Base-by-base conservation (phyloP, 2,888 invertebrate genomes). In the Heliconius sara region DNA sequence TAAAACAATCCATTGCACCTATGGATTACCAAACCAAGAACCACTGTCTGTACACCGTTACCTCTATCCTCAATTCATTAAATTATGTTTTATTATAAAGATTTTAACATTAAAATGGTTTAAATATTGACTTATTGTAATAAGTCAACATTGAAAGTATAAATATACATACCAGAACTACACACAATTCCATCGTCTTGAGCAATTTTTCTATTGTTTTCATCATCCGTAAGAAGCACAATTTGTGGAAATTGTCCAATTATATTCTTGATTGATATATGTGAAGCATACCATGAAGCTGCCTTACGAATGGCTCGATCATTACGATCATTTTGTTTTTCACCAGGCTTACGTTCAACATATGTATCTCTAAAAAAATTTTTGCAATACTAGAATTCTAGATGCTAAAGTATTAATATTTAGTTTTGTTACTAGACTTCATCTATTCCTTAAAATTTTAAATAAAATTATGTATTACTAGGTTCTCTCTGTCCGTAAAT, bases 321-420 rank as follows among this genome's bases (percentile, higher is more conserved):
- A 95, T 99, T 99, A 82, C 99, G 96, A 89, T 99, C 99, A 92
- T 99, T 99, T 70, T 96, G 94, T 30, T 97, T 96, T 92, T 99
- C 99, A 13, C 97, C 97, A 12, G 97, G 97, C 78, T 96, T 93
- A 76, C 98, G 96, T 88, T 97, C 97, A 1, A 98, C 95, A 89
- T 98, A 99, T 0, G 99, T 99, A 82, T 98, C 98, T 87, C 98
- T 99, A 86, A 19, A 84, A 78, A 78, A 63, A 39, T 65, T 60
- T n/a, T 57, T 22, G 2, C 16, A 66, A 52, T 27, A 63, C 16
- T n/a, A 66, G 39, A 34, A 65, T 63, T 25, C 5, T 27, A 63
- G 13, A 63, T 63, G 25, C 25, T 10, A 12, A 52, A 52, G 52
- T 19, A 6, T 52, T 19, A 52, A 52, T 30, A 30, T 30, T 30